These are phyloP conservation scores for Nannoperca obscura DNA, from an alignment of 2,797 vertebrate genomes.

Conservation along the genomic window DNA sequence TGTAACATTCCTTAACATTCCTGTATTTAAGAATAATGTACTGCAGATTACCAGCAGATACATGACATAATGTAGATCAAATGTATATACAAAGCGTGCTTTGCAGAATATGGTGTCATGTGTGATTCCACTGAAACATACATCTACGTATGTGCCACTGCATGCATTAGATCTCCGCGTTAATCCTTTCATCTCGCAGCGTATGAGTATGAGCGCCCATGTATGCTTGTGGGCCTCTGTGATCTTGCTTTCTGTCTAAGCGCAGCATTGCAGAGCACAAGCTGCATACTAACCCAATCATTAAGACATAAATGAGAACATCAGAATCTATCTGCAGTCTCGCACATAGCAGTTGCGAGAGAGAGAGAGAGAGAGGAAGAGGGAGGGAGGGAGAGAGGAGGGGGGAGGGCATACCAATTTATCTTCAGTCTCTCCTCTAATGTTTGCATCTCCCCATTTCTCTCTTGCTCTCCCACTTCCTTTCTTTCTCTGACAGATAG, in stretches of 20 bases:
- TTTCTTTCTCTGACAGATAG: conserved; percentile 66
- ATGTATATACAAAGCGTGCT: conserved; percentile 5
- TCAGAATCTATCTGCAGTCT: conserved; percentile 83
- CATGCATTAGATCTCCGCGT: conserved; percentile 46
- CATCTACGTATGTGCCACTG: conserved; percentile 30
- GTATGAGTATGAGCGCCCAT: conserved; percentile 42
- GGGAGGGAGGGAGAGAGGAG: conserved; percentile 32
- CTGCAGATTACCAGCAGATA: conserved; percentile 15
- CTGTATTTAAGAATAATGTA: conserved; percentile 16
- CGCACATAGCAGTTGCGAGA: conserved; percentile 73
- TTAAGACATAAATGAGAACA: conserved; percentile 87
- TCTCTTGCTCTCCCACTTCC: conserved; percentile 54
- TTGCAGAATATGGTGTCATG: conserved; percentile 24
- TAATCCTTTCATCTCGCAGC: conserved; percentile 56
- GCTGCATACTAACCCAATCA: conserved; percentile 90
- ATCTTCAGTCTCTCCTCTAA: conserved; percentile 72
- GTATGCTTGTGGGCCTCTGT: conserved; percentile 57
- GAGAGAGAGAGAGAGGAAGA: conserved; percentile 58
- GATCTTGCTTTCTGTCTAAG: conserved; percentile 71
- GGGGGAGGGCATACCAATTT: conserved; percentile 73
- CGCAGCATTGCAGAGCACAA: conserved; percentile 82
- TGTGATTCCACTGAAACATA: conserved; percentile 16
- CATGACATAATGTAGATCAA: conserved; percentile 17
- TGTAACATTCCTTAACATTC: not conserved
- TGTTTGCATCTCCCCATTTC: conserved; percentile 69